Evolutionary conservation across 2,888 invertebrate genomes (phyloP).

Genomic region (Phortica okadai): DNA sequence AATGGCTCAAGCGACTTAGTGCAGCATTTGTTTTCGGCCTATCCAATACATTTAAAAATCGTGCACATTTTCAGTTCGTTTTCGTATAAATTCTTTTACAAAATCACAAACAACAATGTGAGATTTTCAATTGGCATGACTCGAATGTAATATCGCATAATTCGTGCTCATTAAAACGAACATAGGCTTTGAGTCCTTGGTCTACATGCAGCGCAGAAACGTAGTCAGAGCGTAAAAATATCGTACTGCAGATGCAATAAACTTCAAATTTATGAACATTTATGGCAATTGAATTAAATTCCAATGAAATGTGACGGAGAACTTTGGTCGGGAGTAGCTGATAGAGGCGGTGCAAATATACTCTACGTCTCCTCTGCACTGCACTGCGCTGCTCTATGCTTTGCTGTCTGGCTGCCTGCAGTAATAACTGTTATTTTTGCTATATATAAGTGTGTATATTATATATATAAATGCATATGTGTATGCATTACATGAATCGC

Average conservation of each 20-base stretch:
- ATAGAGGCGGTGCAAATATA: too few species aligned
- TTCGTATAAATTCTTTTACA: background rate
- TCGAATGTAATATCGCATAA: constrained; percentile 10
- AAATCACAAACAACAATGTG: background rate
- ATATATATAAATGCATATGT: background rate
- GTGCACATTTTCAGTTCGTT: background rate
- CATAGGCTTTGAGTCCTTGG: background rate
- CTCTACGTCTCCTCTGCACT: background rate
- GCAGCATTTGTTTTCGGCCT: constrained; percentile 13
- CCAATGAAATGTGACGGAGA: constrained; percentile 48
- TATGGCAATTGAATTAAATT: constrained; percentile 67
- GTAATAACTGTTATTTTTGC: constrained; percentile 70
- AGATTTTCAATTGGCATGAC: constrained; percentile 4
- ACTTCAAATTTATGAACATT: constrained; percentile 65
- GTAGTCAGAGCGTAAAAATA: constrained; percentile 54
- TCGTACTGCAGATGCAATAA: constrained; percentile 68
- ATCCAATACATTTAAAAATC: background rate
- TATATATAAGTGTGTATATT: constrained; percentile 45
- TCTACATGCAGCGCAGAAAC: background rate
- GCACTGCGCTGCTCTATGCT: background rate
- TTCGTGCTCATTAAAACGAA: constrained; percentile 17
- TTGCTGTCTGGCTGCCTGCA: constrained; percentile 56
- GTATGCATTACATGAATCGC: background rate
- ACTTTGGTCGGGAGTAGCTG: background rate
- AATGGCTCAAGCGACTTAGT: background rate